phyloP scores from a whole-genome alignment of 1,140 invertebrate genomes.

The Orchestia grillus region DNA sequence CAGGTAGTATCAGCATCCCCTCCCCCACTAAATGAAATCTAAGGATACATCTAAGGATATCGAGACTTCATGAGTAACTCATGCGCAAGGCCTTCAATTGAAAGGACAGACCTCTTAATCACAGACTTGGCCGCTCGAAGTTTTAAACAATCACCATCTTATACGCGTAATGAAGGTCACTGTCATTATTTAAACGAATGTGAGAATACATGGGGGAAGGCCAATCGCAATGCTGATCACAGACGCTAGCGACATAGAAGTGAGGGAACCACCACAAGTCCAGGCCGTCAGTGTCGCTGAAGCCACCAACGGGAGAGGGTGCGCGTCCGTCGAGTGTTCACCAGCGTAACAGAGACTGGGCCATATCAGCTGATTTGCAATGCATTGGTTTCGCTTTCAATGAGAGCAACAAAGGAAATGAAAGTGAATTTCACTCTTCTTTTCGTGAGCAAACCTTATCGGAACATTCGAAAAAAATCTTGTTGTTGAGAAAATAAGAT shows the following conservation, averaged over 20 bases:
- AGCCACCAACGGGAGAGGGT: not conserved
- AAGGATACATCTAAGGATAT: too few species aligned
- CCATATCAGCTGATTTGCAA: not conserved
- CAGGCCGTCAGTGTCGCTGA: not conserved
- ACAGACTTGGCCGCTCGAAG: not conserved
- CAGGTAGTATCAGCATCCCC: not conserved
- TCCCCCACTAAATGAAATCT: not conserved
- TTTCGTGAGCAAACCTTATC: not conserved
- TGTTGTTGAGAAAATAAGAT: not conserved
- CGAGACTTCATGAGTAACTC: not conserved
- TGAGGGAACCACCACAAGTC: not conserved
- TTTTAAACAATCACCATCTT: not conserved
- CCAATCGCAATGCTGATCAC: not conserved
- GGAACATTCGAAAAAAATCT: not conserved
- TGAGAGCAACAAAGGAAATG: not conserved
- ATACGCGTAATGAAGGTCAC: not conserved
- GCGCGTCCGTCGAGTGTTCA: not conserved
- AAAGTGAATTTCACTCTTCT: not conserved
- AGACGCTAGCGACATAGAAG: not conserved
- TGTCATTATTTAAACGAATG: not conserved
- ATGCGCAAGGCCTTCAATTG: not conserved
- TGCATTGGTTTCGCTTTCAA: slow-evolving; percentile 49
- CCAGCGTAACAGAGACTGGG: slow-evolving; percentile 9
- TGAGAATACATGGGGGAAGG: not conserved
- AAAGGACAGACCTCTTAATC: not conserved